Percentiles rank a stretch among this genome's conserved stretches.
phyloP scores from a whole-genome alignment of 2,888 invertebrate genomes.

The Pammene aurita region DNA sequence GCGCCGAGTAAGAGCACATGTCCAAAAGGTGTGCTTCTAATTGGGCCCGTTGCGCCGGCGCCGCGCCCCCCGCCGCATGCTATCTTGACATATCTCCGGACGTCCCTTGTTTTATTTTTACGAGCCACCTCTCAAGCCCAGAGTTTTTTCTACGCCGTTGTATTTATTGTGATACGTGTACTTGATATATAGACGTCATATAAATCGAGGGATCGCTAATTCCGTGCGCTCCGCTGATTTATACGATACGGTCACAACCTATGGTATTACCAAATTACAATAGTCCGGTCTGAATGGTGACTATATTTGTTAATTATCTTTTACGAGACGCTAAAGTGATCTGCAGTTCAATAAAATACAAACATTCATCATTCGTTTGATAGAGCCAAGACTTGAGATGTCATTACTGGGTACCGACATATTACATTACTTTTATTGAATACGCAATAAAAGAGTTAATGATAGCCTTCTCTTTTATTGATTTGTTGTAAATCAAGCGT shows the following conservation, averaged over 20 bases:
- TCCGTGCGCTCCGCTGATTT: conserved; percentile 55
- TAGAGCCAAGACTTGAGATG: conserved; percentile 50
- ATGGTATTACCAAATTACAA: conserved; percentile 51
- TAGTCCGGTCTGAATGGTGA: conserved; percentile 38
- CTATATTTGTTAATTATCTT: conserved; percentile 27
- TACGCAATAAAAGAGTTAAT: conserved; percentile 77
- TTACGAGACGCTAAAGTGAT: conserved; percentile 30
- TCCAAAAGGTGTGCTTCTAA: conserved; percentile 83
- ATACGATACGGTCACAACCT: conserved; percentile 46
- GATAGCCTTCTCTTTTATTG: conserved; percentile 80
- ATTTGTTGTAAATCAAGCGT: conserved; percentile 80
- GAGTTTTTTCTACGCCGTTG: conserved; percentile 73
- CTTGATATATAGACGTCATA: conserved; percentile 74
- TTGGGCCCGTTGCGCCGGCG: conserved; percentile 73
- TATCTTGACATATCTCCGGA: conserved; percentile 83
- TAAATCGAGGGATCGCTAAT: conserved; percentile 66
- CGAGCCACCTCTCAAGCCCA: conserved; percentile 75
- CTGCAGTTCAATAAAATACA: conserved; percentile 8
- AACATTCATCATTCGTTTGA: conserved; percentile 29
- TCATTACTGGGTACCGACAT: conserved; percentile 60
- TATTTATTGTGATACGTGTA: conserved; percentile 67
- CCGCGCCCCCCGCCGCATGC: conserved; percentile 72
- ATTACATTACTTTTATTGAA: conserved; percentile 78
- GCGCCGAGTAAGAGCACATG: conserved; percentile 77
- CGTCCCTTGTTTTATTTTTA: conserved; percentile 81